Percentiles rank a stretch among this genome's conserved stretches.
phyloP scores from a whole-genome alignment of 2,888 invertebrate species.

The Hyles lineata region DNA sequence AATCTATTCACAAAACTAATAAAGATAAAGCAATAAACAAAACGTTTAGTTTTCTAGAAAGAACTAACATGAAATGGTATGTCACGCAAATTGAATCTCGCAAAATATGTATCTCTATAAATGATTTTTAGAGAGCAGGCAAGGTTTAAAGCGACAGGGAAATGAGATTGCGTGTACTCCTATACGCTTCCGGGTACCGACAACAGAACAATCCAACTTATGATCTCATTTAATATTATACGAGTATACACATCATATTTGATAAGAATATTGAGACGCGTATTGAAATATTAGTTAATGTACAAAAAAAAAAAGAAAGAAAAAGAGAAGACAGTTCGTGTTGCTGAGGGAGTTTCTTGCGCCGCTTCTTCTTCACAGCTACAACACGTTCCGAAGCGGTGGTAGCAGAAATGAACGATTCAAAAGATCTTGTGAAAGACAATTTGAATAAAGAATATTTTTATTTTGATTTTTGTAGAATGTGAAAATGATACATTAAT shows the following conservation, averaged over 20 bases:
- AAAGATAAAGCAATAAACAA: background rate
- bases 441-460: too few species aligned
- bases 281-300: too few species aligned
- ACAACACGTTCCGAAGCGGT: too few species aligned
- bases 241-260: background rate
- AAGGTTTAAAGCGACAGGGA: conserved; percentile 41
- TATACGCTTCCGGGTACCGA: conserved; percentile 20
- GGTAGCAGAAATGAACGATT: too few species aligned
- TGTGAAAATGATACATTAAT: too few species aligned
- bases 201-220: background rate
- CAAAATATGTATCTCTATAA: conserved; percentile 40
- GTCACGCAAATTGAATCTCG: conserved; percentile 28
- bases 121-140: conserved; percentile 43
- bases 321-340: too few species aligned
- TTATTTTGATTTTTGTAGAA: too few species aligned
- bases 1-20: background rate
- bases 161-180: conserved; percentile 41
- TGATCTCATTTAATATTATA: background rate
- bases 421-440: too few species aligned
- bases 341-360: too few species aligned
- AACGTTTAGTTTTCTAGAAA: background rate
- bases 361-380: too few species aligned
- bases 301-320: too few species aligned
- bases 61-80: background rate
- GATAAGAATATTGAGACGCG: too few species aligned